These are phyloP conservation scores for Hetaerina titia DNA, from an alignment of 2,888 invertebrate species.

Conservation along the genomic window DNA sequence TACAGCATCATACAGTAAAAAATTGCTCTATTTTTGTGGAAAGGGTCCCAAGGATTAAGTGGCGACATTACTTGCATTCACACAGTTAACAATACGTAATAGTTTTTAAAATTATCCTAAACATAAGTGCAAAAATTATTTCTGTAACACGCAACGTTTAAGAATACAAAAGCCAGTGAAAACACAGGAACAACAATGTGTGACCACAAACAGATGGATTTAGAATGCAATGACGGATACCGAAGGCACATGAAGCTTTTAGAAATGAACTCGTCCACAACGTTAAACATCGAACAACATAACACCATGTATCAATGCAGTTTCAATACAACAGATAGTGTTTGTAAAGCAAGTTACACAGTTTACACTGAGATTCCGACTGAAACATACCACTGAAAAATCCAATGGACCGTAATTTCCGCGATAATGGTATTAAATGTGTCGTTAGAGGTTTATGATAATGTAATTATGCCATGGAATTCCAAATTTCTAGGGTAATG, in stretches of 20 bases:
- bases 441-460: background rate
- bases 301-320: constrained; percentile 50
- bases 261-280: constrained; percentile 40
- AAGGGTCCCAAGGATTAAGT: background rate
- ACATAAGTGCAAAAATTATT: constrained; percentile 3
- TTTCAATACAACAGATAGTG: constrained; percentile 53
- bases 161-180: constrained; percentile 45
- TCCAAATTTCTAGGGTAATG: background rate
- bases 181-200: constrained; percentile 54
- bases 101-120: constrained; percentile 3
- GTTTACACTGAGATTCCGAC: constrained; percentile 58
- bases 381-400: constrained; percentile 58
- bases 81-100: background rate
- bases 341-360: constrained; percentile 53
- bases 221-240: constrained; percentile 50
- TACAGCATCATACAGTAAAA: background rate
- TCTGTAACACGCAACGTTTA: constrained; percentile 1
- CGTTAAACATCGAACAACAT: constrained; percentile 47
- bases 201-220: constrained; percentile 54
- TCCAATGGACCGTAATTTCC: constrained; percentile 48
- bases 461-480: background rate
- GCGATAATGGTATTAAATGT: background rate
- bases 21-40: background rate
- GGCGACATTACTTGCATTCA: background rate
- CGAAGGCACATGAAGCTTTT: constrained; percentile 55